Evolutionary conservation across 2,797 vertebrate species (phyloP).

Genomic region (Perdix hodgsoniae): DNA sequence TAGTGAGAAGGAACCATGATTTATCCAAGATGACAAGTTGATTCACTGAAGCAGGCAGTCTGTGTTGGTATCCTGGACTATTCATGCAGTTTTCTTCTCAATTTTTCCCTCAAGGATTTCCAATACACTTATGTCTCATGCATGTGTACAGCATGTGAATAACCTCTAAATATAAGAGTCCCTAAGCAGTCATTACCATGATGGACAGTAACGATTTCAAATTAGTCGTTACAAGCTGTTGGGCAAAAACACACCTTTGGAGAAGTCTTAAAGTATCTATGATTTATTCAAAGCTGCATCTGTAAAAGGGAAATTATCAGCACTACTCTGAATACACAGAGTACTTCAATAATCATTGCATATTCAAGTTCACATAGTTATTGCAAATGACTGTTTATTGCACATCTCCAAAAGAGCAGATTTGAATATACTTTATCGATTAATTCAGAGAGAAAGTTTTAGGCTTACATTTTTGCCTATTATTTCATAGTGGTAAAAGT

Average conservation of each 20-base stretch:
- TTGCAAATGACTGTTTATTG: background rate
- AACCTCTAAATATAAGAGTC: background rate
- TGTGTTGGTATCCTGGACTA: background rate
- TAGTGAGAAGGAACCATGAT: background rate
- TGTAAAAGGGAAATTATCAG: background rate
- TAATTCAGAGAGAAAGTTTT: background rate
- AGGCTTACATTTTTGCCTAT: background rate
- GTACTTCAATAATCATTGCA: background rate
- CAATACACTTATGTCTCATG: background rate
- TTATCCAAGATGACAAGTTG: background rate
- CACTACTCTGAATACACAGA: background rate
- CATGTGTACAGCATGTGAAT: fast-evolving
- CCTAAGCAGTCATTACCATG: background rate
- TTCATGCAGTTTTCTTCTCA: background rate
- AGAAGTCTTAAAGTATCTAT: background rate
- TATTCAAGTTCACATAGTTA: background rate
- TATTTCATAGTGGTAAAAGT: background rate
- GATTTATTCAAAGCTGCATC: background rate
- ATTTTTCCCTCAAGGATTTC: background rate
- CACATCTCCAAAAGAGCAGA: background rate
- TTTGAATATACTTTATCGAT: background rate
- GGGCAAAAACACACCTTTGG: background rate
- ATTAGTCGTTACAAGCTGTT: background rate
- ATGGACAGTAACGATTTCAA: background rate
- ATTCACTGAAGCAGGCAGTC: background rate